Conservation (phyloP, 2,797 vertebrate genomes). For the Sebastes ruberrimus region DNA sequence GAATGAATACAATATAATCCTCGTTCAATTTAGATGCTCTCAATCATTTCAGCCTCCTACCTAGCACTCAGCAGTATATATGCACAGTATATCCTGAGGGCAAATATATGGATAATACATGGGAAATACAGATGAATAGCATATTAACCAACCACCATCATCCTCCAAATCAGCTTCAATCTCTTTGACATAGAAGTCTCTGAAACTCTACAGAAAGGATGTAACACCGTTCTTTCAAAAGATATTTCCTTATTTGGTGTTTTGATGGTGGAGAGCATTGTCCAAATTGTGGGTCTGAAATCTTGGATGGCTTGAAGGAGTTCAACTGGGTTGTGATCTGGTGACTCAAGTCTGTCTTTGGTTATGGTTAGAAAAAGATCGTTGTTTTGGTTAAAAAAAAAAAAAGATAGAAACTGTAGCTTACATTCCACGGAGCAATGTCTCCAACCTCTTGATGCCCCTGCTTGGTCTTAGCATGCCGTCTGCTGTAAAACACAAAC, state of each 20-base stretch:
- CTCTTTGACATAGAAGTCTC: not conserved
- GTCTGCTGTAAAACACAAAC: not conserved
- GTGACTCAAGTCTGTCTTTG: not conserved
- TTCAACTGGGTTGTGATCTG: not conserved
- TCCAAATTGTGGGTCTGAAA: not conserved
- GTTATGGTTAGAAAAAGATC: not conserved
- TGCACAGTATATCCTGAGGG: not conserved
- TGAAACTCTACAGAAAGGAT: not conserved
- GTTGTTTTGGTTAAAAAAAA: not conserved
- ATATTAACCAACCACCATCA: not conserved
- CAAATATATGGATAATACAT: not conserved
- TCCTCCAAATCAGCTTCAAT: not conserved
- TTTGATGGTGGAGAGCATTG: not conserved
- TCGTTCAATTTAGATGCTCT: conserved; percentile 8
- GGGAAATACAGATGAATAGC: not conserved
- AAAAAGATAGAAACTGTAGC: not conserved
- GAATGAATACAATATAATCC: conserved; percentile 21
- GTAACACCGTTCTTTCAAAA: not conserved
- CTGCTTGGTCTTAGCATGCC: not conserved
- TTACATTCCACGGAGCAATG: not conserved
- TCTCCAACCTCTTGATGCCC: not conserved
- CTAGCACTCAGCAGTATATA: not conserved
- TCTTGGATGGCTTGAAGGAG: not conserved
- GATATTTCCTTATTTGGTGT: not conserved
- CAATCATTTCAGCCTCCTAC: not conserved